These are phyloP conservation scores for Hipparchia sbordonii DNA, from an alignment of 2,888 invertebrate species.

Conservation along the genomic window DNA sequence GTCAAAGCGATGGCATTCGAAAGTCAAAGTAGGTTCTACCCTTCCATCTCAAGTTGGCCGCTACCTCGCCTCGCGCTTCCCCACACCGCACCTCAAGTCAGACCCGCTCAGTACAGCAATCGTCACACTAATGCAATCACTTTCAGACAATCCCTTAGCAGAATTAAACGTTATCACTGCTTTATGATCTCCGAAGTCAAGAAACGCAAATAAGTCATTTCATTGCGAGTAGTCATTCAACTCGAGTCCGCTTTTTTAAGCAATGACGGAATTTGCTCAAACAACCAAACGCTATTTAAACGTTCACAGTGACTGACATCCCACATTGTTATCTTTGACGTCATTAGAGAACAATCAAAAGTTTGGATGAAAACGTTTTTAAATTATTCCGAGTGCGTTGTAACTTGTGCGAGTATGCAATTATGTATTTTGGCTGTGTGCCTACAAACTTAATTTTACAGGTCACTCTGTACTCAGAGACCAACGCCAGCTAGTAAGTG, in stretches of 20 bases:
- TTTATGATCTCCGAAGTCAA: neutral
- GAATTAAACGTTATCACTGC: neutral
- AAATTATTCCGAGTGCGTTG: slow-evolving; percentile 40
- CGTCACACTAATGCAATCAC: neutral
- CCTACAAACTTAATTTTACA: slow-evolving; percentile 39
- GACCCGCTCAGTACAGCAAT: too few relatives aligned
- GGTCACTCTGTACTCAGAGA: too few relatives aligned
- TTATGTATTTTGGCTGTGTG: slow-evolving; percentile 42
- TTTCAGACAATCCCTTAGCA: neutral
- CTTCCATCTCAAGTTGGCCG: too few relatives aligned
- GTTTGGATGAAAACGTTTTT: slow-evolving; percentile 43
- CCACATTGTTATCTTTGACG: slow-evolving; percentile 42
- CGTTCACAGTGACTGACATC: slow-evolving; percentile 28
- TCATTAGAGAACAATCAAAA: slow-evolving; percentile 44
- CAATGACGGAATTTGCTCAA: slow-evolving; percentile 28
- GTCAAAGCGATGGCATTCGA: neutral
- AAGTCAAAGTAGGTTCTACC: neutral
- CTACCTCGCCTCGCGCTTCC: too few relatives aligned
- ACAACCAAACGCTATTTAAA: slow-evolving; percentile 27
- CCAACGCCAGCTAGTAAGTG: too few relatives aligned
- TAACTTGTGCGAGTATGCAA: slow-evolving; percentile 6
- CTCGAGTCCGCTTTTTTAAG: slow-evolving; percentile 25
- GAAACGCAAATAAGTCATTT: neutral
- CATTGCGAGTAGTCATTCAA: slow-evolving; percentile 21
- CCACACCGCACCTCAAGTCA: too few relatives aligned